Base-by-base conservation (phyloP, 2,113 vertebrate species). In the Nansenia antarctica region DNA sequence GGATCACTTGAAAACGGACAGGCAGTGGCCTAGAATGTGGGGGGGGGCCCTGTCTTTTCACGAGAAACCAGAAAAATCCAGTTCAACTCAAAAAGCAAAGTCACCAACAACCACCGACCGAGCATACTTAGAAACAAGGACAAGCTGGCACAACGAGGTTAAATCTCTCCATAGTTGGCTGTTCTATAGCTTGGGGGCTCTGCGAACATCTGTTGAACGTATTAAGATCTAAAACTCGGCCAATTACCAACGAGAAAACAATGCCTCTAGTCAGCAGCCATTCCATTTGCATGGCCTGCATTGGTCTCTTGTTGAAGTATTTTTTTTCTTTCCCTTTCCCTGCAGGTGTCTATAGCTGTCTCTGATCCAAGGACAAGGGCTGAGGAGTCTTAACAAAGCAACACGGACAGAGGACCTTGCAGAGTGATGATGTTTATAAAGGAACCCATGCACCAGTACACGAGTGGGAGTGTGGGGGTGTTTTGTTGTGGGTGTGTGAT, bases 391-490 rank as follows among this genome's bases (percentile, higher is more conserved):
- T 77, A 77, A 73, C 77, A 86, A 84, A 82, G 76, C 70, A 57
- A 29, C 22, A 49, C 30, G 24, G 26, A 57, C 27, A 49, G 9
- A 53, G 65, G 32, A 88, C 82, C 76, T 69, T 71, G 80, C 80
- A 87, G 86, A 86, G 75, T 87, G 82, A 83, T 65, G 79, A 65
- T 80, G 81, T 80, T 82, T 84, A 85, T 79, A 84, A 88, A 87
- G 72, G 72, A 82, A 82, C 82, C 83, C 75, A 74, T 72, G 73
- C 68, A 66, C 72, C 64, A 49, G 62, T 67, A 63, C 62, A 32
- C 68, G 73, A 74, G 89, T 88, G 88, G 86, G 87, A 54, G 88
- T 88, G 83, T 88, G 85, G 91, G 86, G 88, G 90, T 83, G 88
- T 88, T 90, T 84, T 88, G n/a, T 76, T 88, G 24, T 85, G 62